A percentile compares a stretch with the other conserved stretches of the same genome.
phyloP scores from a whole-genome alignment of 2,113 vertebrate species.

The Sakesphorus luctuosus region DNA sequence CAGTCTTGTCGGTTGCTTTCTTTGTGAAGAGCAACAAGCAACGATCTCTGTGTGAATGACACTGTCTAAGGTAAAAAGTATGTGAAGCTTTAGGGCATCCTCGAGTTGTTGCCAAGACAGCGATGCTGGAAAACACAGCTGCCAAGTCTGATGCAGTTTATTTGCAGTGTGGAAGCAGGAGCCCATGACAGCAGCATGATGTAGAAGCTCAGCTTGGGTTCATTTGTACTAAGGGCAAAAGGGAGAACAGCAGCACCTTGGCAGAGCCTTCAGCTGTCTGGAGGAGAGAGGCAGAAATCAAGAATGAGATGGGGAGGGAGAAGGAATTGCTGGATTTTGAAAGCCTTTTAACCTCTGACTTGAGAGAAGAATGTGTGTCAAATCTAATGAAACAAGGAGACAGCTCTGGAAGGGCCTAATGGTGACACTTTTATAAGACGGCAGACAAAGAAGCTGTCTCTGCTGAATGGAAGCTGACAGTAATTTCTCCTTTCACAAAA shows the following conservation, averaged over 20 bases:
- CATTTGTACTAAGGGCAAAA: constrained; percentile 33
- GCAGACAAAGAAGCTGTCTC: neutral
- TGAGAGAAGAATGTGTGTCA: neutral
- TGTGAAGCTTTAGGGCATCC: neutral
- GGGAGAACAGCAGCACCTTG: neutral
- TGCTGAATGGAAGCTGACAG: constrained; percentile 5
- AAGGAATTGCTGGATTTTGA: neutral
- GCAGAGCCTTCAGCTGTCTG: neutral
- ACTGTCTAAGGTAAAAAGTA: neutral
- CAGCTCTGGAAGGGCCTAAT: neutral
- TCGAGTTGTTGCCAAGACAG: neutral
- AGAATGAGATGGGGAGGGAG: neutral
- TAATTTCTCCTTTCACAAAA: constrained; percentile 56
- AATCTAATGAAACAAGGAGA: constrained; percentile 21
- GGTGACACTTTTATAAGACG: neutral
- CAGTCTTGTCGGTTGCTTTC: neutral
- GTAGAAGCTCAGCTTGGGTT: constrained; percentile 31
- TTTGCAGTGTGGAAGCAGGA: neutral
- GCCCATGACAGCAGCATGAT: constrained; percentile 8
- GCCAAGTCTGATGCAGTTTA: neutral
- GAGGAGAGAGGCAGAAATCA: neutral
- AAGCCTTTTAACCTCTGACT: constrained; percentile 36
- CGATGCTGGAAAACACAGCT: neutral
- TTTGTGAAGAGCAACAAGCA: neutral
- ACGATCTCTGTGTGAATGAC: neutral